Evolutionary conservation across 2,797 vertebrate genomes (phyloP).

Genomic region (Spondyliosoma cantharus): DNA sequence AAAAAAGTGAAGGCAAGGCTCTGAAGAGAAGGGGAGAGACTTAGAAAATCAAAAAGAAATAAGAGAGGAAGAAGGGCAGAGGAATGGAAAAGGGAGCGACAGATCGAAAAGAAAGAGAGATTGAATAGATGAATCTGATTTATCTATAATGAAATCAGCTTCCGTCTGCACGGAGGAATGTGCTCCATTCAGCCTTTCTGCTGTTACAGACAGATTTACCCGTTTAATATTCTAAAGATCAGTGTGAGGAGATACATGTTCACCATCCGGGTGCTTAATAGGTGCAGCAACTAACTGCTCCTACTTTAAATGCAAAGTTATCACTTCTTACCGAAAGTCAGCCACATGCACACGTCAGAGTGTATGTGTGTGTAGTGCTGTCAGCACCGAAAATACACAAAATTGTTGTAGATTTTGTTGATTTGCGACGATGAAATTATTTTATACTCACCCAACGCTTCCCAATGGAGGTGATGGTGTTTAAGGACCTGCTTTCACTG

Average conservation of each 20-base stretch:
- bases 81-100: conserved; percentile 63
- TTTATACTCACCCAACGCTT: too few relatives aligned
- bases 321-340: conserved; percentile 24
- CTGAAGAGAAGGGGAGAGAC: conserved; percentile 21
- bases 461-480: too few relatives aligned
- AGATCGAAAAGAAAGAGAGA: conserved; percentile 67
- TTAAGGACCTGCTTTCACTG: too few relatives aligned
- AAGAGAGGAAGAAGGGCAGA: conserved; percentile 48
- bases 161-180: conserved; percentile 71
- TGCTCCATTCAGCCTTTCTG: conserved; percentile 78
- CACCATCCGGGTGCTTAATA: conserved; percentile 32
- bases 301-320: conserved; percentile 59
- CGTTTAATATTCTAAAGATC: conserved; percentile 81
- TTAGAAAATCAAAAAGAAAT: conserved; percentile 35
- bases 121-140: conserved; percentile 82
- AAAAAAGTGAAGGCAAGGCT: conserved; percentile 46
- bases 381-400: conserved; percentile 6
- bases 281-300: conserved; percentile 28
- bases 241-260: conserved; percentile 60
- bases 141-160: conserved; percentile 85
- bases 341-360: too few relatives aligned
- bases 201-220: conserved; percentile 77
- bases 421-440: background rate
- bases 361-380: too few relatives aligned
- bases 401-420: background rate